phyloP scores from a whole-genome alignment of 1,140 invertebrate species.

The Calephelis nemesis region DNA sequence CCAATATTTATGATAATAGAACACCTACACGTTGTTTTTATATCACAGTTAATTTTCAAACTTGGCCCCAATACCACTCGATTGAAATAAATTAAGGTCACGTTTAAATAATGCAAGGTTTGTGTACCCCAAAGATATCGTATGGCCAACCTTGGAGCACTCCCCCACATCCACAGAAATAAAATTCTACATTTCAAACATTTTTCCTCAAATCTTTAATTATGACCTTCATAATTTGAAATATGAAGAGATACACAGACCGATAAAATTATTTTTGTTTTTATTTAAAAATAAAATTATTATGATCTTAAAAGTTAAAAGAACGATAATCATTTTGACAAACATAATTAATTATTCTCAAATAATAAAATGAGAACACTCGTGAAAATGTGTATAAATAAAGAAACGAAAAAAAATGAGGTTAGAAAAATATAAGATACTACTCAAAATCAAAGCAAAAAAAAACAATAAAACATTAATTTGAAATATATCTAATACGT shows the following conservation, averaged over 20 bases:
- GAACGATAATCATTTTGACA: no score
- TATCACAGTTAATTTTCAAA: conserved; percentile 6
- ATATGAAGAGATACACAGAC: background rate
- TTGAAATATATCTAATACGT: no score
- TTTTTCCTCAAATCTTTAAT: background rate
- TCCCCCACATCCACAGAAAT: conserved; percentile 1
- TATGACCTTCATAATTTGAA: background rate
- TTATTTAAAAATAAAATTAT: no score
- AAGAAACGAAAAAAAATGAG: no score
- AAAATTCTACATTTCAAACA: background rate
- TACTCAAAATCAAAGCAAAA: no score
- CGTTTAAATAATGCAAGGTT: background rate
- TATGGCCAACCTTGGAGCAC: background rate
- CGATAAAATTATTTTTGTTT: no score
- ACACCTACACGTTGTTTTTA: background rate
- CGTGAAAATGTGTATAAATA: no score
- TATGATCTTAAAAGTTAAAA: no score
- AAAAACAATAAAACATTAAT: no score
- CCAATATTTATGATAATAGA: conserved; percentile 1
- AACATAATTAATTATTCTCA: no score
- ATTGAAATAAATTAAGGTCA: conserved; percentile 9
- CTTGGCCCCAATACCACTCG: background rate
- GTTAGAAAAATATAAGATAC: no score
- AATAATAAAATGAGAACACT: no score
- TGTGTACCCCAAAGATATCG: conserved; percentile 5